These are phyloP conservation scores for Sinella curviseta DNA, from an alignment of 1,140 invertebrate genomes.

Conservation along the genomic window DNA sequence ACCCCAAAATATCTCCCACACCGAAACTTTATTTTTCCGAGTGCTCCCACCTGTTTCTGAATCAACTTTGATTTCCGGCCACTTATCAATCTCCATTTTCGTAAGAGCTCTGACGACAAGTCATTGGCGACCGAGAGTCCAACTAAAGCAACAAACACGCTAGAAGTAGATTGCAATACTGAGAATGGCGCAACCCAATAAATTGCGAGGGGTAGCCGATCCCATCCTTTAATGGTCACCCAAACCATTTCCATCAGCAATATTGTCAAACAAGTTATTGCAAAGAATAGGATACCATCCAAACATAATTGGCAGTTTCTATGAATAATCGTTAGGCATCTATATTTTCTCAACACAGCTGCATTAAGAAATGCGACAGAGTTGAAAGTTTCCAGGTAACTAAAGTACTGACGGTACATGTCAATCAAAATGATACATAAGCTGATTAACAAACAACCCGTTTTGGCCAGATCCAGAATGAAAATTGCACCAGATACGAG, in stretches of 20 bases:
- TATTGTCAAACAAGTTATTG: neutral
- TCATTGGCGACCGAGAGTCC: neutral
- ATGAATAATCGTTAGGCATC: neutral
- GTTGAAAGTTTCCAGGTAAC: neutral
- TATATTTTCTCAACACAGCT: neutral
- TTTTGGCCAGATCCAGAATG: neutral
- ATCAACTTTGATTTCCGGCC: neutral
- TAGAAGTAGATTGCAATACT: neutral
- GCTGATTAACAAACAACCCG: neutral
- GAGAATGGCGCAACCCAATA: neutral
- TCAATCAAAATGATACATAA: neutral
- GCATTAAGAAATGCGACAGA: neutral
- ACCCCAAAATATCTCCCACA: neutral
- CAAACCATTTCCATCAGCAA: neutral
- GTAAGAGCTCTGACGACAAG: neutral
- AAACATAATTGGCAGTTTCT: neutral
- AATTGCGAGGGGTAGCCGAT: neutral
- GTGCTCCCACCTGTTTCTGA: neutral
- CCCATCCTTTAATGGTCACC: neutral
- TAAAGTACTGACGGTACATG: neutral
- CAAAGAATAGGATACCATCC: neutral
- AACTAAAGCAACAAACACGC: neutral
- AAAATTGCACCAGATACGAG: neutral
- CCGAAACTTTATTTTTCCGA: neutral
- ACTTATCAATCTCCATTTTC: neutral